Evolutionary conservation across 2,113 vertebrate species (phyloP), one percentile per base, ranked within the genome.

Genomic region (Barnardius zonarius): DNA sequence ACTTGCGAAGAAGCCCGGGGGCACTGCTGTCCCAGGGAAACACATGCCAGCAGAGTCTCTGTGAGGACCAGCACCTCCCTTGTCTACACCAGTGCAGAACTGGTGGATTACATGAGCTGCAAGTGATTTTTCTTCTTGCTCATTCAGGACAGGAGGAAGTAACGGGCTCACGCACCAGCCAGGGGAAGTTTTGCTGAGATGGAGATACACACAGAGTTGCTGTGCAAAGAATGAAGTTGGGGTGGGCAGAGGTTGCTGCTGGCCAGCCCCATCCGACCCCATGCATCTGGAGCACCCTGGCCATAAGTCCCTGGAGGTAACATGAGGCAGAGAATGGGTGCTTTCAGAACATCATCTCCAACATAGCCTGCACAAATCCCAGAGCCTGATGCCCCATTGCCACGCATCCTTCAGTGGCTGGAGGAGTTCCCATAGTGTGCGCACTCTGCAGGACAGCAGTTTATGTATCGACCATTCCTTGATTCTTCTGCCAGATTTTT

Each of bases 301-400:
- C 39, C 55, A 10, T 6, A 4, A 19, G 7, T 41, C 48, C 84
- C 68, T 14, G 6, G 2, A 16, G 48, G 17, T 10, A 0, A 16
- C 9, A 1, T 3, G 33, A 78, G 35, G 41, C 77, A 30, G 12
- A 20, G 31, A 10, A 8, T 6, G 7, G 23, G 44, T 2, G 17
- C 62, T 10, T 13, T 11, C 5, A 2, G 46, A 11, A 27, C 0
- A 2, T 23, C 15, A 2, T 3, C 67, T 67, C 59, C 1, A 11
- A 3, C 2, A 4, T 1, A 16, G 48, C 43, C 27, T 3, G 1
- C 7, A 1, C 3, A 5, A 11, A 78, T 1, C 59, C 41, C 76
- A 17, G 17, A 10, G 35, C 24, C 5, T 6, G 76, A 7, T 15
- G 8, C 30, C 49, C 33, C 54, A 14, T 5, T 2, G 1, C n/a